Base-by-base conservation (phyloP, 2,888 invertebrate genomes). In the Lasioglossum morio region DNA sequence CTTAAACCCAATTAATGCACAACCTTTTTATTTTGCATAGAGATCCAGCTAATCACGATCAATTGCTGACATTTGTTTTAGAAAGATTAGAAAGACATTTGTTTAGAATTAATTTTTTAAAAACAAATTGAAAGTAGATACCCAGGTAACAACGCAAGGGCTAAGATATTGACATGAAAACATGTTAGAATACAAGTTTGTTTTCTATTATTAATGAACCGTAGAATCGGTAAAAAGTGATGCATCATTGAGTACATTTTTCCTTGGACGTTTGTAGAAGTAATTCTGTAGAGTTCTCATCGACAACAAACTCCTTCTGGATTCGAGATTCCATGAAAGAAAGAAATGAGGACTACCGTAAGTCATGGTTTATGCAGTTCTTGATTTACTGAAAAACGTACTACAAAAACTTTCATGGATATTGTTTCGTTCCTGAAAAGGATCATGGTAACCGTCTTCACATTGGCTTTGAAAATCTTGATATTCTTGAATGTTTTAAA, bases 381-480 rank as follows among this genome's bases (percentile, higher is more conserved):
- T 16, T 34, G 19, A 30, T 66, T 66, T 34, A 30, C 63, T 66
- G 27, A 66, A 66, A 34, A 66, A 19, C 7, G 16, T 66, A 2
- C 19, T 53, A 66, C 19, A 34, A 30, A 19, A 66, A 66, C 19
- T 66, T 66, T 66, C 14, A 30, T 66, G 66, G 66, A 66, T 66
- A 34, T 66, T 66, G 66, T 66, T 66, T 66, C 34, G 19, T 34
- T 66, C 66, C 7, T 66, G 66, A 66, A 34, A 66, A 66, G 34
- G 14, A 66, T 66, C 53, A 30, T 8, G 30, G 19, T 8, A 30
- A 14, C 34, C 7, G 34, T 66, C 16, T 19, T 16, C 34, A 66
- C 16, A 66, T 34, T 34, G 34, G 19, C 66, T 66, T 66, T 66
- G 66, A 30, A 66, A 66, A 66, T 66, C 66, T 34, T 66, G 66